A percentile compares a stretch with the other conserved stretches of the same genome.
Evolutionary conservation across 2,888 invertebrate species (phyloP).

Genomic region (Tinea trinotella): DNA sequence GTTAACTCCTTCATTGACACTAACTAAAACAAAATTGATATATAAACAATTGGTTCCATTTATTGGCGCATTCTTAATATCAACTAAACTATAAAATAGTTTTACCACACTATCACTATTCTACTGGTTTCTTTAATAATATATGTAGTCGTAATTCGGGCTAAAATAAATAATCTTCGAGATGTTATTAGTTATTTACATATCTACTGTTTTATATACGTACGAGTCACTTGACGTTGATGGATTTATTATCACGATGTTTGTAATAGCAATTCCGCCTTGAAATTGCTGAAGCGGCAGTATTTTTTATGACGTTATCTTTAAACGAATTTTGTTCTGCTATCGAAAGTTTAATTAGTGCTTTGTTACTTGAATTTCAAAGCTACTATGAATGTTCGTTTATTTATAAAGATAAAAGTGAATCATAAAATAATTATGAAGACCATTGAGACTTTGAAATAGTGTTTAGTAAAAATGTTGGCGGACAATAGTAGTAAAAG

Average conservation of each 20-base stretch:
- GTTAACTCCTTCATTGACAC: too few relatives aligned
- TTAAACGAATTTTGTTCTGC: background rate
- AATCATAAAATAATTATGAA: background rate
- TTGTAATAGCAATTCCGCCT: background rate
- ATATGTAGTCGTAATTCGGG: too few relatives aligned
- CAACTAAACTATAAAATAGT: too few relatives aligned
- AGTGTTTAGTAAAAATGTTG: slow-evolving; percentile 11
- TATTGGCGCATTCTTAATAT: too few relatives aligned
- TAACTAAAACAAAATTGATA: too few relatives aligned
- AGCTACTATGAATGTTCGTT: background rate
- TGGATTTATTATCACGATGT: slow-evolving; percentile 6
- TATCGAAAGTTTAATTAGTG: background rate
- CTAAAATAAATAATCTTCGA: too few relatives aligned
- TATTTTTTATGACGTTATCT: slow-evolving; percentile 8
- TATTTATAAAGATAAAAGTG: background rate
- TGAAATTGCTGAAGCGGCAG: background rate
- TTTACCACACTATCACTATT: too few relatives aligned
- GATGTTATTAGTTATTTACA: background rate
- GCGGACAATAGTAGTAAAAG: slow-evolving; percentile 15
- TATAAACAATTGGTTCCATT: too few relatives aligned
- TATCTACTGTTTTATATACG: background rate
- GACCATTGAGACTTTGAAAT: background rate
- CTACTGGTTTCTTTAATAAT: too few relatives aligned
- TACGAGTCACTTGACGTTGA: slow-evolving; percentile 1
- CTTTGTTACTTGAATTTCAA: background rate